Evolutionary conservation across 2,888 invertebrate species (phyloP), one percentile per base, ranked within the genome.

Genomic region (Plemyria rubiginata): DNA sequence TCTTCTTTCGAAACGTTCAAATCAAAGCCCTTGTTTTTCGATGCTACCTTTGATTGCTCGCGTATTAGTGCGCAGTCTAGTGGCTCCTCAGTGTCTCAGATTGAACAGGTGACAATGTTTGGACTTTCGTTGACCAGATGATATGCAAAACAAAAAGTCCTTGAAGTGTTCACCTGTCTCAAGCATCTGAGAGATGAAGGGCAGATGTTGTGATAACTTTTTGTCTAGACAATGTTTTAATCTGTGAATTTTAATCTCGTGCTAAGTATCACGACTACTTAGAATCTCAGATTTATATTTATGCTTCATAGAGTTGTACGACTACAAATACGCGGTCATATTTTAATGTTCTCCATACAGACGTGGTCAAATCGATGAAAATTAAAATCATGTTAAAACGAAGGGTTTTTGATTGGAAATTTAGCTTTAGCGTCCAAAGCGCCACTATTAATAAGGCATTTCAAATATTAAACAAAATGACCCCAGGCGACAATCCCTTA

Each of bases 401-500:
- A 36, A 29, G 12, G 22, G 54, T 45, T 51, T 45, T 13, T 38
- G 32, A 29, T 43, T 4, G 43, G 11, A 55, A 48, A 36, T 51
- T 54, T 54, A 78, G 75, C 71, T 72, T 73, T 55, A 15, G 65
- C 65, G 65, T 70, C 54, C 60, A 59, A 43, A 56, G 38, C 57
- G 36, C 56, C 60, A 55, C 45, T 60, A 63, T 58, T 66, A 58
- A 65, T 60, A 62, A 60, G 63, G 62, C 28, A 50, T 59, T 64
- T 59, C 48, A 67, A 66, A 58, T 66, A 70, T 67, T 62, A 65
- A 63, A 70, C 75, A 71, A 79, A 81, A 84, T 78, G 76, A 80
- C 88, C 87, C 74, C 77, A 67, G 84, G 91, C 87, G 88, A 88
- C 88, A 89, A 84, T 83, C 82, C 86, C 82, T 84, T 88, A 88